Evolutionary conservation across 1,140 invertebrate genomes (phyloP).

Genomic region (Platyura marginata): DNA sequence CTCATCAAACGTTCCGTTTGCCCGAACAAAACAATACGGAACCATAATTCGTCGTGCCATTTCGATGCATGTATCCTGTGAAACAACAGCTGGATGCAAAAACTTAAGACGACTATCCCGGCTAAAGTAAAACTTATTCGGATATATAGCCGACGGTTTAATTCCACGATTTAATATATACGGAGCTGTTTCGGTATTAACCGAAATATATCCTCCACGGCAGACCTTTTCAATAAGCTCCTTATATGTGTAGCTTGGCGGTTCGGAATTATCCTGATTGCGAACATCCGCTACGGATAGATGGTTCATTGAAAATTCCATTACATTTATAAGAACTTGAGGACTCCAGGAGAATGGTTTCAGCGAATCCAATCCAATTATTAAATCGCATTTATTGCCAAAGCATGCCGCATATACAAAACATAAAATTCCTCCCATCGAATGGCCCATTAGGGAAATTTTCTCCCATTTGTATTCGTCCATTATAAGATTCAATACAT

Average conservation of each 20-base stretch:
- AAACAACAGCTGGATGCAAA: conserved; percentile 25
- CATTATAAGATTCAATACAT: conserved; percentile 33
- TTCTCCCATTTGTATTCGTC: conserved; percentile 48
- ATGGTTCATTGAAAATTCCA: conserved; percentile 22
- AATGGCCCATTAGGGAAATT: conserved; percentile 45
- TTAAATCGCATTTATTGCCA: conserved; percentile 36
- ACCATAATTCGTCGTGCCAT: conserved; percentile 29
- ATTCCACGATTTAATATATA: conserved; percentile 35
- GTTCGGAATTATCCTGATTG: conserved; percentile 23
- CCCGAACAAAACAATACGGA: conserved; percentile 39
- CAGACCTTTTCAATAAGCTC: conserved; percentile 33
- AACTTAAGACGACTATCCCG: conserved; percentile 36
- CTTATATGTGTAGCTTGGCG: conserved; percentile 37
- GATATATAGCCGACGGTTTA: conserved; percentile 28
- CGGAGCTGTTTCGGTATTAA: conserved; percentile 30
- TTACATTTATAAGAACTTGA: conserved; percentile 9
- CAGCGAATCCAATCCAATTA: conserved; percentile 40
- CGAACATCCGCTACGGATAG: conserved; percentile 27
- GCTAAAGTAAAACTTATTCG: conserved; percentile 39
- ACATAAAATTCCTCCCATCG: conserved; percentile 38
- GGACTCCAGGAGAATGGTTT: conserved; percentile 27
- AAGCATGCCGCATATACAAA: conserved; percentile 36
- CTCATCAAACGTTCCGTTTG: conserved; percentile 30
- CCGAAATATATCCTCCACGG: conserved; percentile 27
- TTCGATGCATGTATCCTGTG: conserved; percentile 27